phyloP scores from a whole-genome alignment of 1,140 invertebrate genomes.

The Pseudomyrmex gracilis region DNA sequence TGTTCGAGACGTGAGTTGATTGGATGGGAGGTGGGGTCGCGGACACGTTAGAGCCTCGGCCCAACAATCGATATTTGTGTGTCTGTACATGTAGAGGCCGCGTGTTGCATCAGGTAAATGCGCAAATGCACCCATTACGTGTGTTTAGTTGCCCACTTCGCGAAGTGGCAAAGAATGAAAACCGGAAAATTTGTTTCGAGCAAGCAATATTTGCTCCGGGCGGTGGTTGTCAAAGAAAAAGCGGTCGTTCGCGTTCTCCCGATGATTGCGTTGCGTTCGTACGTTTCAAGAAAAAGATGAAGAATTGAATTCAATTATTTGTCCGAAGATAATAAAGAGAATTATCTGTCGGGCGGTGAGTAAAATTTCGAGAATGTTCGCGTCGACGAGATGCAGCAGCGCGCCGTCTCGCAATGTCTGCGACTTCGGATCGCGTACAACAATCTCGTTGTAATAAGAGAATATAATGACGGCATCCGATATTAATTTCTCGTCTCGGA shows the following conservation, averaged over 20 bases:
- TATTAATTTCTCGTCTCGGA: conserved; percentile 57
- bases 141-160: not conserved
- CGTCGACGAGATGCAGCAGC: not conserved
- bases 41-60: conserved; percentile 40
- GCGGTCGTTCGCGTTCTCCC: not conserved
- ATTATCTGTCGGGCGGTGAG: not conserved
- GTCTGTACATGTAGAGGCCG: conserved; percentile 46
- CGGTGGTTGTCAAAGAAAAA: not conserved
- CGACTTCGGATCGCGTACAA: conserved; percentile 21
- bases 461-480: conserved; percentile 51
- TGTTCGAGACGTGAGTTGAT: conserved; percentile 57
- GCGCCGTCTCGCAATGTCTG: not conserved
- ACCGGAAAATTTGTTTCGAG: conserved; percentile 11
- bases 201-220: not conserved
- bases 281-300: too few species aligned
- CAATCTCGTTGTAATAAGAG: conserved; percentile 44
- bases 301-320: conserved; percentile 20
- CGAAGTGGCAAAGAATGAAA: not conserved
- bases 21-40: conserved; percentile 67
- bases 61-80: conserved; percentile 66
- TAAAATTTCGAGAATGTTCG: conserved; percentile 9
- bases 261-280: not conserved
- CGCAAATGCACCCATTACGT: conserved; percentile 48
- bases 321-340: not conserved
- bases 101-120: conserved; percentile 55